Evolutionary conservation across 2,113 vertebrate species (phyloP).

Genomic region (Pedionomus torquatus): DNA sequence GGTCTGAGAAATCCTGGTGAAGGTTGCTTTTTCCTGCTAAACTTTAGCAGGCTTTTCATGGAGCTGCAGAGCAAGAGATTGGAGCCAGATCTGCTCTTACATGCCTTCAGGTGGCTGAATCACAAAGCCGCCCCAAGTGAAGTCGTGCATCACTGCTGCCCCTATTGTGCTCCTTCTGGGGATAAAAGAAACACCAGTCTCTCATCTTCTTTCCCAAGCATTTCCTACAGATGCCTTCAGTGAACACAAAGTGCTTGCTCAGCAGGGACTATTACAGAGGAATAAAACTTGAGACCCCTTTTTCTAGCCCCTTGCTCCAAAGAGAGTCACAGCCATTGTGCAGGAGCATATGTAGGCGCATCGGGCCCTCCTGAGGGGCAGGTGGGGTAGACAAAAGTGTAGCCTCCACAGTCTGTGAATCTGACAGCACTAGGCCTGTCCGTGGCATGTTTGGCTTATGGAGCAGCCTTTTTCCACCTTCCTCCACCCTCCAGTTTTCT

Average conservation of each 20-base stretch:
- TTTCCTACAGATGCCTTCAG: neutral
- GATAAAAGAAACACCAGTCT: neutral
- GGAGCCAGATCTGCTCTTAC: neutral
- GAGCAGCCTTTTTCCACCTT: neutral
- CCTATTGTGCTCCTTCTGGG: neutral
- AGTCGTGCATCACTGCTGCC: neutral
- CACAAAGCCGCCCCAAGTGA: neutral
- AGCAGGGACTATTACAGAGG: neutral
- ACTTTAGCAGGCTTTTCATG: neutral
- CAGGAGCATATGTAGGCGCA: neutral
- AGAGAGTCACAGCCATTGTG: neutral
- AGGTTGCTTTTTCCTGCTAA: neutral
- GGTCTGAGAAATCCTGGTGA: neutral
- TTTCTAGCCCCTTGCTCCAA: neutral
- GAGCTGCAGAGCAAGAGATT: accelerated
- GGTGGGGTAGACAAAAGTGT: accelerated
- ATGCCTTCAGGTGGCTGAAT: neutral
- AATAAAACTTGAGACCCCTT: neutral
- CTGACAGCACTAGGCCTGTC: accelerated
- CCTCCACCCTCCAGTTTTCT: neutral
- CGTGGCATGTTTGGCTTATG: accelerated
- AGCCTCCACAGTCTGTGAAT: neutral
- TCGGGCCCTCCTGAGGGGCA: accelerated
- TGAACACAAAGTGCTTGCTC: accelerated
- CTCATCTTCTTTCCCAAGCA: neutral